A percentile compares a stretch with the other conserved stretches of the same genome.
These are phyloP conservation scores for Pseudomugil tenellus DNA, from an alignment of 2,797 vertebrate species.

Conservation along the genomic window DNA sequence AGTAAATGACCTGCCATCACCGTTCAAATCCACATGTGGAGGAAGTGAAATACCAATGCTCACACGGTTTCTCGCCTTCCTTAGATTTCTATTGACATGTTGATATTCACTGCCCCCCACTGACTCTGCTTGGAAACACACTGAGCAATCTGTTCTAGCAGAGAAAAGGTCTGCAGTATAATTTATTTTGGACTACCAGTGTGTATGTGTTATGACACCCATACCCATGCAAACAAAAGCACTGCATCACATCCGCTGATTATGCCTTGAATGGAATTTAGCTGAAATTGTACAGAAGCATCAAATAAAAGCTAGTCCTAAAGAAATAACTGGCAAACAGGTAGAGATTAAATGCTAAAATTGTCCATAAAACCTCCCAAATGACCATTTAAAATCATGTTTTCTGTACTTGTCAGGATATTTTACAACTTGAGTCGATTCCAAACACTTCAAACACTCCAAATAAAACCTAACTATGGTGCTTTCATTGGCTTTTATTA, in stretches of 20 bases:
- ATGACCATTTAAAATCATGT: too few relatives aligned
- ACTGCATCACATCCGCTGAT: neutral
- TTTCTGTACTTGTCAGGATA: too few relatives aligned
- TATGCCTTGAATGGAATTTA: neutral
- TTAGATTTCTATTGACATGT: slow-evolving; percentile 12
- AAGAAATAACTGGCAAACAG: too few relatives aligned
- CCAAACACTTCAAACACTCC: too few relatives aligned
- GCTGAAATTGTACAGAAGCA: too few relatives aligned
- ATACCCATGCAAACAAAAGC: neutral
- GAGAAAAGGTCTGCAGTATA: slow-evolving; percentile 30
- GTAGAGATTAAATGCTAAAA: too few relatives aligned
- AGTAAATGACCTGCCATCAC: slow-evolving; percentile 54
- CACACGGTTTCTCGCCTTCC: slow-evolving; percentile 13
- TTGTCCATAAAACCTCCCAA: too few relatives aligned
- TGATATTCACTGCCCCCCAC: slow-evolving; percentile 65
- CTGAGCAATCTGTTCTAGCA: slow-evolving; percentile 5
- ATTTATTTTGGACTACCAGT: slow-evolving; percentile 22
- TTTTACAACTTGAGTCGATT: too few relatives aligned
- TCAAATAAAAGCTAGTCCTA: too few relatives aligned
- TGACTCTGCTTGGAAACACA: slow-evolving; percentile 42
- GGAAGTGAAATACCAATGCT: slow-evolving; percentile 31
- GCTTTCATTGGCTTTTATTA: too few relatives aligned
- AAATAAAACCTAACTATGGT: too few relatives aligned
- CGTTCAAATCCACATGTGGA: slow-evolving; percentile 38
- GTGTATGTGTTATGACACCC: slow-evolving; percentile 3